Percentiles rank a stretch among this genome's conserved stretches.
phyloP scores from a whole-genome alignment of 2,113 vertebrate genomes.

The Fregata magnificens region DNA sequence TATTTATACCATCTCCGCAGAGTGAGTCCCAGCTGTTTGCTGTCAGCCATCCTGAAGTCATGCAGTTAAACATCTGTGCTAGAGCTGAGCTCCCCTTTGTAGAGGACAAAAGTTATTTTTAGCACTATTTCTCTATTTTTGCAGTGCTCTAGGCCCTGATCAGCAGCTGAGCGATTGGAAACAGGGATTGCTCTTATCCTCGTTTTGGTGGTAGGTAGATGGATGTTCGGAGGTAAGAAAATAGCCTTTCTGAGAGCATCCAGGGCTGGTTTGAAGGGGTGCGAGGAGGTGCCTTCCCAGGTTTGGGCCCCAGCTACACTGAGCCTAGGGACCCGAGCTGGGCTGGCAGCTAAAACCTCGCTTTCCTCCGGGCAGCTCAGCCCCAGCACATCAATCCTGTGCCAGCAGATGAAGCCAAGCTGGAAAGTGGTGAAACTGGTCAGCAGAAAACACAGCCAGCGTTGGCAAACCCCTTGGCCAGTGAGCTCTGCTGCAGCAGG shows the following conservation, averaged over 20 bases:
- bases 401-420: background rate
- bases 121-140: background rate
- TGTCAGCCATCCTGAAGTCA: background rate
- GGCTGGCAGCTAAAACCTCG: background rate
- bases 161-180: background rate
- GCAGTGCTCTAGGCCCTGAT: background rate
- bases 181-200: background rate
- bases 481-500: background rate
- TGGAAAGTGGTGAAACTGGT: background rate
- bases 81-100: background rate
- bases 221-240: background rate
- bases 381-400: background rate
- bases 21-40: background rate
- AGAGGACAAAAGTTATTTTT: background rate
- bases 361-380: background rate
- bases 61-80: background rate
- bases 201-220: background rate
- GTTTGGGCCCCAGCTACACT: rapidly evolving
- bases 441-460: background rate
- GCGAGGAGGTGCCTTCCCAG: background rate
- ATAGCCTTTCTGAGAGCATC: background rate
- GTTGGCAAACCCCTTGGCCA: background rate
- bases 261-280: background rate
- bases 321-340: background rate
- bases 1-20: background rate